Conservation (phyloP, 2,888 invertebrate genomes). For the Agrochola lychnidis region DNA sequence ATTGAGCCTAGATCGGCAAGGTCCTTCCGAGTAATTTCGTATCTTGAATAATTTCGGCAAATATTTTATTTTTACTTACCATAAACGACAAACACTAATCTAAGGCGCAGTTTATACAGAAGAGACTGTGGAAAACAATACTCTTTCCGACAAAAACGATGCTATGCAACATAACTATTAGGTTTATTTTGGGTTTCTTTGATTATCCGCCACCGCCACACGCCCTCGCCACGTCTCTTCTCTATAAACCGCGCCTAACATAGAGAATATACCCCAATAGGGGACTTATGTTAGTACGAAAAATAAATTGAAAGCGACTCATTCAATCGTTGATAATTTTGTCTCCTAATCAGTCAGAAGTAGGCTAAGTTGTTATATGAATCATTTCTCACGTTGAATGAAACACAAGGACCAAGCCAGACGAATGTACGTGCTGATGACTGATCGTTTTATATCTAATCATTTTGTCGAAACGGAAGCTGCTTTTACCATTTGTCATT, state of each 20-base stretch:
- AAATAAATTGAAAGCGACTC: background rate
- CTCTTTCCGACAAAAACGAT: too few species aligned
- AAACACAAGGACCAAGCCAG: conserved; percentile 20
- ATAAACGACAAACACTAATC: background rate
- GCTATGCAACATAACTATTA: too few species aligned
- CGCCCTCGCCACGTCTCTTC: too few species aligned
- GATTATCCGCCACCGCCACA: too few species aligned
- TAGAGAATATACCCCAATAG: background rate
- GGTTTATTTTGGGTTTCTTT: too few species aligned
- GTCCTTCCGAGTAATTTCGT: background rate
- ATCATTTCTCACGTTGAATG: conserved; percentile 50
- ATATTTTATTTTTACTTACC: too few species aligned
- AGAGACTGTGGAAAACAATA: too few species aligned
- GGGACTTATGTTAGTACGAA: background rate
- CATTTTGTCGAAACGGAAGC: conserved; percentile 59
- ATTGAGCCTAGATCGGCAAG: background rate
- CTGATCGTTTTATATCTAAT: conserved; percentile 58
- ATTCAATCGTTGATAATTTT: conserved; percentile 9
- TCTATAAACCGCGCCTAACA: too few species aligned
- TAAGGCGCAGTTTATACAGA: too few species aligned
- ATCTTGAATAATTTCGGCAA: background rate
- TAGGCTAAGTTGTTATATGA: conserved; percentile 29
- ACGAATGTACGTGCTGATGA: conserved; percentile 36
- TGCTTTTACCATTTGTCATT: conserved; percentile 44
- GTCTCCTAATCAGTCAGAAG: conserved; percentile 16